phyloP scores from a whole-genome alignment of 2,113 vertebrate genomes.

The Polyodon spathula region DNA sequence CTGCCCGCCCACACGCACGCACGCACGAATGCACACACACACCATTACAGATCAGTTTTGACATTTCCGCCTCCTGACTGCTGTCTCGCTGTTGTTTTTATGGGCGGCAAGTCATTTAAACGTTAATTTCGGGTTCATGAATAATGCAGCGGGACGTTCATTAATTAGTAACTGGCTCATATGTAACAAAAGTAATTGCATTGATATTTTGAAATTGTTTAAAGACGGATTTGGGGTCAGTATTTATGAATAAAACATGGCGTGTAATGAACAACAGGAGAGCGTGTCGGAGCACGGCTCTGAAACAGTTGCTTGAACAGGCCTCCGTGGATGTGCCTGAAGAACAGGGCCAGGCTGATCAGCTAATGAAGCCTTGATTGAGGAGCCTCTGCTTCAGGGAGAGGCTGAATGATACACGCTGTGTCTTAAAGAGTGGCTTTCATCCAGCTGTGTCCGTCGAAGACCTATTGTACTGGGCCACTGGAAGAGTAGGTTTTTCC shows the following conservation, averaged over 20 bases:
- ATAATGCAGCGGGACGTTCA: slow-evolving; percentile 45
- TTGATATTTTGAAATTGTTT: slow-evolving; percentile 53
- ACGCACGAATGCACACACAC: too few species aligned
- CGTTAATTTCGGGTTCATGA: slow-evolving; percentile 42
- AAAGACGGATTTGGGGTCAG: slow-evolving; percentile 54
- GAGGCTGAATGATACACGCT: too few species aligned
- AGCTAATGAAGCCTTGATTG: neutral
- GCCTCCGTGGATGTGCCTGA: slow-evolving; percentile 25
- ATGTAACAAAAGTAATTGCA: slow-evolving; percentile 50
- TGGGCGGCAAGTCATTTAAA: slow-evolving; percentile 43
- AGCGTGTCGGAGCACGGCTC: slow-evolving; percentile 46
- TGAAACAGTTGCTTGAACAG: slow-evolving; percentile 56
- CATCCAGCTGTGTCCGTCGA: too few species aligned
- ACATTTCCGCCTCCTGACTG: too few species aligned
- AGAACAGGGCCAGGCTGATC: slow-evolving; percentile 24
- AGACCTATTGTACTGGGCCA: too few species aligned
- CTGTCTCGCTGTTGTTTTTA: slow-evolving; percentile 21
- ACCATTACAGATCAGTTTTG: too few species aligned
- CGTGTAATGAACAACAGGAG: slow-evolving; percentile 46
- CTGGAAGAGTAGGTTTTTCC: too few species aligned
- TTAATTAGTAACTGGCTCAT: slow-evolving; percentile 51
- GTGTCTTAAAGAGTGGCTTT: too few species aligned
- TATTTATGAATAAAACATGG: slow-evolving; percentile 66
- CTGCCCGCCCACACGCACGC: too few species aligned
- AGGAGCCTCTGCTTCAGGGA: too few species aligned